phyloP scores from a whole-genome alignment of 2,113 vertebrate species.

The Lamprologus lemairii region DNA sequence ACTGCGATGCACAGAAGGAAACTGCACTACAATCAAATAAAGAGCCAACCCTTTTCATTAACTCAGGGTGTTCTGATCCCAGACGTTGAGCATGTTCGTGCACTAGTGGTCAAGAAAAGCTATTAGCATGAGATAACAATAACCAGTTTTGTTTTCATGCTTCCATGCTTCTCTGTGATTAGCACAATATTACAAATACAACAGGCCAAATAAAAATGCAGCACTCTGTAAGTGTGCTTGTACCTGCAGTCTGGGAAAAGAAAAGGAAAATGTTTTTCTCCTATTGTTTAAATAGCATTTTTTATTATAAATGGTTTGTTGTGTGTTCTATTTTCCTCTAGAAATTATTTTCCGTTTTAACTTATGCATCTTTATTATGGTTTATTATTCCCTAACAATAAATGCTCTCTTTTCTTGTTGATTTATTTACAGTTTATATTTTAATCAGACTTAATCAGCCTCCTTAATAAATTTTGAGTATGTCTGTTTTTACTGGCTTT shows the following conservation, averaged over 20 bases:
- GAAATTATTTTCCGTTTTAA: neutral
- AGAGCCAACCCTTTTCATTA: neutral
- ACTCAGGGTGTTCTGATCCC: neutral
- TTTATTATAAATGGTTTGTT: neutral
- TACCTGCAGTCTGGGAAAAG: neutral
- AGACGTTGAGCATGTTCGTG: neutral
- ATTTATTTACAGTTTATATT: neutral
- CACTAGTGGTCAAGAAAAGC: neutral
- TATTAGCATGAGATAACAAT: neutral
- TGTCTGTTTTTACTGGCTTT: neutral
- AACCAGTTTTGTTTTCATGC: neutral
- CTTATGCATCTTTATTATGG: neutral
- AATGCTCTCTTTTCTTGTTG: fast-evolving
- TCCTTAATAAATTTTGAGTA: neutral
- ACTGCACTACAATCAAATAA: neutral
- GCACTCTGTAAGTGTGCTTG: neutral
- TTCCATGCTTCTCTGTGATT: neutral
- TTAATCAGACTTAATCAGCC: neutral
- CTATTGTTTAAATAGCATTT: neutral
- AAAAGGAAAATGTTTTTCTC: neutral
- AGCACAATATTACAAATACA: neutral
- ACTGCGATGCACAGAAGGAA: neutral
- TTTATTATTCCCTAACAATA: neutral
- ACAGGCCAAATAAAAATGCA: neutral
- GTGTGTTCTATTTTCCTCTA: neutral